Evolutionary conservation across 2,888 invertebrate genomes (phyloP), one percentile per base, ranked within the genome.

Genomic region (Pandemis cinnamomeana): DNA sequence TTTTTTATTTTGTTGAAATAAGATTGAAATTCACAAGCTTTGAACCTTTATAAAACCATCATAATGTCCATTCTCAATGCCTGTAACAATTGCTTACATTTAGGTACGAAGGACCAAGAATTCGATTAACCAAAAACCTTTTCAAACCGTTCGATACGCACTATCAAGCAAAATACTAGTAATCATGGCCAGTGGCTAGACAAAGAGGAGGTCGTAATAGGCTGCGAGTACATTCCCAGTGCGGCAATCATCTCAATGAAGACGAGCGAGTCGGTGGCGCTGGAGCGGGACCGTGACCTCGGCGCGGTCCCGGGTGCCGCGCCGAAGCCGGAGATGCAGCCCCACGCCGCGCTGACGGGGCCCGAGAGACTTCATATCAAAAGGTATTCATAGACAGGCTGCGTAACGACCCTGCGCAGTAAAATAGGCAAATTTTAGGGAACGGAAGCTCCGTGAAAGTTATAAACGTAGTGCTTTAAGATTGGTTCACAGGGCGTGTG

Each of bases 361-460:
- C 48, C 67, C n/a, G 51, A 51, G 71, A 44, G 51, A 51, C 61
- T 67, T n/a, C 7, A 41, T n/a, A 10, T 62, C 51, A n/a, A 61
- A 67, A 71, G 15, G 66, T 42, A 61, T 51, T 27, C 71, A 60
- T 55, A 71, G 44, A 71, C 15, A 69, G 44, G 51, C 69, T 73
- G 69, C 73, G 73, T 73, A 73, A 73, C 60, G 70, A 73, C 60
- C 64, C 64, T 73, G 73, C 73, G 73, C 73, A 60, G 53, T 44
- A 36, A 58, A 61, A 44, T 8, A 44, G 53, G 20, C 27, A 66
- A 66, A 53, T 36, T 44, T 41, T 41, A 36, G 63, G 10, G n/a
- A 46, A 67, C 46, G 55, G 61, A 8, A 46, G 5, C 44, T 41
- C 41, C 53, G 55, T 46, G 36, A 44, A 44, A 60, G 15, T 44